Conservation (phyloP, 2,113 vertebrate genomes). For the Polypterus bichir region DNA sequence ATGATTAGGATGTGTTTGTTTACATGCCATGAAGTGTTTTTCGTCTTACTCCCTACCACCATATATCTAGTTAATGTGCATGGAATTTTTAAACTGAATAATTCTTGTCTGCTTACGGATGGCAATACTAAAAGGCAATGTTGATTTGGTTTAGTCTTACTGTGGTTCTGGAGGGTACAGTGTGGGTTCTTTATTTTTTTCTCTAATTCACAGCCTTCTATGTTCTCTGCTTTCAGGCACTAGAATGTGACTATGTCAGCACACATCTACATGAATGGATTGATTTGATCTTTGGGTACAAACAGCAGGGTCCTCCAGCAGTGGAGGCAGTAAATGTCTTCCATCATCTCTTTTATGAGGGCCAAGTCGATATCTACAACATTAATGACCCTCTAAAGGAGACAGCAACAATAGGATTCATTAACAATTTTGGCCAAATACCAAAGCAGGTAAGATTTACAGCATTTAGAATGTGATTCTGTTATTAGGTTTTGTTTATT, state of each 20-base stretch:
- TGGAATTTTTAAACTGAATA: too few relatives aligned
- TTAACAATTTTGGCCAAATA: slow-evolving; percentile 98
- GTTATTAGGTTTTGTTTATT: too few relatives aligned
- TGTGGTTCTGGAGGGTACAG: too few relatives aligned
- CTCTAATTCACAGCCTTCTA: neutral
- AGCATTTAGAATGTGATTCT: too few relatives aligned
- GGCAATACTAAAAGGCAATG: too few relatives aligned
- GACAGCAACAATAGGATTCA: slow-evolving; percentile 96
- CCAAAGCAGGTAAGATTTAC: slow-evolving; percentile 76
- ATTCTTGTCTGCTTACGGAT: too few relatives aligned
- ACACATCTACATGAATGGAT: slow-evolving; percentile 97
- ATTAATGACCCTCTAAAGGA: slow-evolving; percentile 97
- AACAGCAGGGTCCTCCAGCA: slow-evolving; percentile 91
- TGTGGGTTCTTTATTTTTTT: too few relatives aligned
- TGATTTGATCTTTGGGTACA: slow-evolving; percentile 92
- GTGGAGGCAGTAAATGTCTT: slow-evolving; percentile 96
- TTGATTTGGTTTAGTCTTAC: neutral
- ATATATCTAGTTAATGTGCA: too few relatives aligned
- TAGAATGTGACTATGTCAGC: slow-evolving; percentile 96
- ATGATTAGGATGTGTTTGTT: too few relatives aligned
- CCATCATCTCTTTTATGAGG: slow-evolving; percentile 97
- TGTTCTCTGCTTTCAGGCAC: slow-evolving; percentile 55
- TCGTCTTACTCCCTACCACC: too few relatives aligned
- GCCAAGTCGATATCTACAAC: slow-evolving; percentile 98
- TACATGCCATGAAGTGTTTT: too few relatives aligned